Base-by-base conservation (phyloP, 2,797 vertebrate genomes). In the Eleutherodactylus coqui region DNA sequence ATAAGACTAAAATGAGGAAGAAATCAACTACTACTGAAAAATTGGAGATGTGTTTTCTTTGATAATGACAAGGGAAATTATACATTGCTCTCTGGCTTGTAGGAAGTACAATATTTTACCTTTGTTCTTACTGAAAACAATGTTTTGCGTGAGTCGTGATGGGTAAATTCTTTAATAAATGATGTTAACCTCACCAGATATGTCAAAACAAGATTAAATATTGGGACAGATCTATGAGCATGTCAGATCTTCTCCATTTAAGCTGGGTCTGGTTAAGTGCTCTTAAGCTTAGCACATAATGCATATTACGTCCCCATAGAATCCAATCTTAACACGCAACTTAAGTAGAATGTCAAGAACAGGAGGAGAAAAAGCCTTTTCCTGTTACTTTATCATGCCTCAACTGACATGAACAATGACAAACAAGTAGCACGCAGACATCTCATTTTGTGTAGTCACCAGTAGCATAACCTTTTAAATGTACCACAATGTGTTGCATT, bases 171-270 rank as follows among this genome's bases (percentile, higher is more conserved):
- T 76, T 87, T 75, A n/a, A 87, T 91, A 90, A 78, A 82, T 83
- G 84, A 84, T 88, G 85, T 82, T 91, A 91, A 38, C 91, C 90
- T 92, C 89, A 87, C 21, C 91, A 89, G 88, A 91, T 75, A 84
- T 89, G 89, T 92, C 86, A 91, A 90, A 90, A 88, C 83, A 90
- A 92, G 92, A 93, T 90, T 91, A 89, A 82, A 91, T 88, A 90
- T 90, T 92, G 91, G 89, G 87, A 88, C 90, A 88, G 89, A 38
- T 89, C 86, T 88, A 90, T 86, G 86, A 88, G 83, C 89, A 89
- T 90, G 88, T 92, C 88, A 90, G 87, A 89, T 86, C 8, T 16
- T 36, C 81, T 86, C 62, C 76, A 36, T 82, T 89, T 36, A 69
- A 77, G 82, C 87, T 90, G 51, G 67, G 90, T 79, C 84, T 86